Conservation (phyloP, 2,888 invertebrate species). For the Ptilodon capucinus region DNA sequence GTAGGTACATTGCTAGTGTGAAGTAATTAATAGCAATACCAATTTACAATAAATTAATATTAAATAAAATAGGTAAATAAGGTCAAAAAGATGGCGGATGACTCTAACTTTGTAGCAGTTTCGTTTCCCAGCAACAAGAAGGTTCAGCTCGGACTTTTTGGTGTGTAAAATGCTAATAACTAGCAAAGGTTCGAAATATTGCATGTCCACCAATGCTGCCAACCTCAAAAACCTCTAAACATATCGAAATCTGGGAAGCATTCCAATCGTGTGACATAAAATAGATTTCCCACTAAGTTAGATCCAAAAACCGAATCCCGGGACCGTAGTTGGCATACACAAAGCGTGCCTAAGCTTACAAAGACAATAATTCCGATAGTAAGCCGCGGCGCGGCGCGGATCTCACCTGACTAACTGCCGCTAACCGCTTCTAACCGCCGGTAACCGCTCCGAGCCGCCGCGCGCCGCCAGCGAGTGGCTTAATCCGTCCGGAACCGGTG, state of each 20-base stretch:
- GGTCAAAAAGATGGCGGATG: no score
- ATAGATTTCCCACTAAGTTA: slow-evolving; percentile 31
- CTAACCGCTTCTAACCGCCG: slow-evolving; percentile 46
- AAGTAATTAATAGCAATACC: no score
- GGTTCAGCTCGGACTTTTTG: no score
- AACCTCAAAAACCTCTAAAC: slow-evolving; percentile 1
- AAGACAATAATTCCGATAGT: slow-evolving; percentile 63
- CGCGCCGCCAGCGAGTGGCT: slow-evolving; percentile 43
- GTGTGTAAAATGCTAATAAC: no score
- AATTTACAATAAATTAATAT: no score
- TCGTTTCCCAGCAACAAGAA: no score
- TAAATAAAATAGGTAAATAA: no score
- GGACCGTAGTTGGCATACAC: slow-evolving; percentile 41
- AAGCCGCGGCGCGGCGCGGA: slow-evolving; percentile 48
- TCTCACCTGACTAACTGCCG: slow-evolving; percentile 70
- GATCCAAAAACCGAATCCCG: slow-evolving; percentile 42
- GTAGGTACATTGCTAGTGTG: no score
- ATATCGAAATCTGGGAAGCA: background rate
- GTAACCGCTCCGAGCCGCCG: slow-evolving; percentile 45
- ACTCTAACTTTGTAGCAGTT: no score
- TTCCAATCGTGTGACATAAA: slow-evolving; percentile 5
- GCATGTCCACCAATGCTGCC: background rate
- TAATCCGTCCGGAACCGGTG: slow-evolving; percentile 59
- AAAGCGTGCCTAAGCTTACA: slow-evolving; percentile 46
- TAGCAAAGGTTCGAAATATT: no score